Conservation (phyloP, 2,888 invertebrate genomes). For the Cremastobaeus sp. region DNA sequence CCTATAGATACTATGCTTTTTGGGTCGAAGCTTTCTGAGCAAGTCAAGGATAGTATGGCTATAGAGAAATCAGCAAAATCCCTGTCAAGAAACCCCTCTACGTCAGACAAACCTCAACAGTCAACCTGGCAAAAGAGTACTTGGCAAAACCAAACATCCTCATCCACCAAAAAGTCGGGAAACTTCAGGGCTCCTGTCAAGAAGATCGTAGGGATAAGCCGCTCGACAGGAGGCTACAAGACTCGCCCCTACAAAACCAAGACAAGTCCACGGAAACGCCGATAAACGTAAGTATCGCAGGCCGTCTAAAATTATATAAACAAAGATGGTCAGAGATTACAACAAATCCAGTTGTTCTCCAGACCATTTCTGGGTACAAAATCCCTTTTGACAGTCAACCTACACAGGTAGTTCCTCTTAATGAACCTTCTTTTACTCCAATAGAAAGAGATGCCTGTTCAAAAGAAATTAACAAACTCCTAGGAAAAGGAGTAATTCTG, state of each 20-base stretch:
- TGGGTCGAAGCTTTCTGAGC: conserved; percentile 3
- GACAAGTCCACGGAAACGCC: conserved; percentile 1
- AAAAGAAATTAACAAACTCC: not conserved
- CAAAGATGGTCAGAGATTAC: conserved; percentile 1
- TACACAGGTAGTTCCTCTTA: not conserved
- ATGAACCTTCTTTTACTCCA: not conserved
- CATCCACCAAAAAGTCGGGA: no score
- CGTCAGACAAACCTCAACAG: not conserved
- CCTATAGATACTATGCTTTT: not conserved
- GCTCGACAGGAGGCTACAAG: not conserved
- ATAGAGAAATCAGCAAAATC: not conserved
- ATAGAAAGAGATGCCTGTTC: not conserved
- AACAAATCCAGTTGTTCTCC: not conserved
- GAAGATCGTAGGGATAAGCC: not conserved
- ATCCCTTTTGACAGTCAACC: conserved; percentile 10
- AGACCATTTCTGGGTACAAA: conserved; percentile 11
- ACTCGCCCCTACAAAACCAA: not conserved
- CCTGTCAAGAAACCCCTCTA: not conserved
- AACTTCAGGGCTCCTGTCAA: conserved; percentile 16
- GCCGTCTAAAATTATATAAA: not conserved
- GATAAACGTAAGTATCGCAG: conserved; percentile 7
- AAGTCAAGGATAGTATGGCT: not conserved
- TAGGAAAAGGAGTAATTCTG: conserved; percentile 3
- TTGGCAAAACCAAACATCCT: no score
- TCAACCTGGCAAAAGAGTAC: no score